Evolutionary conservation across 2,888 invertebrate species (phyloP).

Genomic region (Teinopalpus imperialis): DNA sequence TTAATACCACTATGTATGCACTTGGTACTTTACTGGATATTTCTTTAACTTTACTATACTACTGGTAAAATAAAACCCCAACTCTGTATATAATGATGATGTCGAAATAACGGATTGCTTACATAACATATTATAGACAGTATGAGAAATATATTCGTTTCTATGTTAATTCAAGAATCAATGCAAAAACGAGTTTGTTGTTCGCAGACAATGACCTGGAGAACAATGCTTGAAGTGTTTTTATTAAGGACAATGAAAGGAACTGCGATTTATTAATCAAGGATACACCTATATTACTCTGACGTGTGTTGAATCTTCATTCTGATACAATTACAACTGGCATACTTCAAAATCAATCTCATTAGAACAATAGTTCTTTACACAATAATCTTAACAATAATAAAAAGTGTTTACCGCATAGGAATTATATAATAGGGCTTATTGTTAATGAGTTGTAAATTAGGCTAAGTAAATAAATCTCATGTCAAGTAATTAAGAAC

Average conservation of each 20-base stretch:
- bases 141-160: slow-evolving; percentile 49
- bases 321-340: not conserved
- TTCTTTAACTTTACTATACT: no score
- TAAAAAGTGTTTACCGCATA: no score
- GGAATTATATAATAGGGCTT: no score
- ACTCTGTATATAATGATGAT: no score
- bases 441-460: no score
- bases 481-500: no score
- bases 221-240: slow-evolving; percentile 51
- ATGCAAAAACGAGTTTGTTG: slow-evolving; percentile 44
- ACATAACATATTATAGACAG: slow-evolving; percentile 43
- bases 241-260: slow-evolving; percentile 59
- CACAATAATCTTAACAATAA: no score
- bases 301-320: not conserved
- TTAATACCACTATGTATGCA: no score
- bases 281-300: slow-evolving; percentile 19
- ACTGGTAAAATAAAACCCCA: no score
- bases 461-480: no score
- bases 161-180: slow-evolving; percentile 58
- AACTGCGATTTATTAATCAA: slow-evolving; percentile 37
- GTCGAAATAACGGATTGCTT: slow-evolving; percentile 32
- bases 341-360: not conserved
- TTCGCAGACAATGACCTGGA: slow-evolving; percentile 57
- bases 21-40: no score
- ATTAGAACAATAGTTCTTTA: no score